Evolutionary conservation across 2,797 vertebrate genomes (phyloP).

Genomic region (Scomberomorus guttatus): DNA sequence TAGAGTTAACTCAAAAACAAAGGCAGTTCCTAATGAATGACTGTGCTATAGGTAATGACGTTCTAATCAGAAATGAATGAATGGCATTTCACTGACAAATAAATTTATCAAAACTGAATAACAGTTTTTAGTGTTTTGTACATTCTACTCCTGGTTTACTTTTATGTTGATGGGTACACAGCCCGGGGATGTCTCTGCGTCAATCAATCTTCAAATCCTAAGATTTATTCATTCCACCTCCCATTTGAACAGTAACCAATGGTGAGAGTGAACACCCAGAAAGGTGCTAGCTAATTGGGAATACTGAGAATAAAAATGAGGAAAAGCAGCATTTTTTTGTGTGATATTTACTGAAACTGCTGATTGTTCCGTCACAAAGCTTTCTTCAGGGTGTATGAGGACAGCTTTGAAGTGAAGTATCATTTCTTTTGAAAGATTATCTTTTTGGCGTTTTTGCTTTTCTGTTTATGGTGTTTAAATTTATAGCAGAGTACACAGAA

Average conservation of each 20-base stretch:
- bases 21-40: neutral
- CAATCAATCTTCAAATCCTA: constrained; percentile 61
- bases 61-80: neutral
- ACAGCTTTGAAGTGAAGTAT: constrained; percentile 47
- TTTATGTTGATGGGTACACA: constrained; percentile 45
- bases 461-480: constrained; percentile 32
- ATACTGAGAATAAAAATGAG: constrained; percentile 56
- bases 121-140: constrained; percentile 24
- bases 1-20: constrained; percentile 13
- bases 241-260: constrained; percentile 61
- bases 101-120: constrained; percentile 21
- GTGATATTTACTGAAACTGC: constrained; percentile 69
- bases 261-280: constrained; percentile 50
- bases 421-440: constrained; percentile 42
- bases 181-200: constrained; percentile 48
- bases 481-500: constrained; percentile 14
- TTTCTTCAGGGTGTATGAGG: constrained; percentile 24
- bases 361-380: constrained; percentile 64
- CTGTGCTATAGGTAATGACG: neutral
- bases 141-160: constrained; percentile 33
- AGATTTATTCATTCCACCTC: constrained; percentile 56
- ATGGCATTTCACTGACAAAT: constrained; percentile 19
- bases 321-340: constrained; percentile 51
- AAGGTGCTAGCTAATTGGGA: constrained; percentile 69
- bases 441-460: constrained; percentile 31